These are phyloP conservation scores for Mnemiopsis leidyi DNA, from an alignment of 37 sponge, comb jelly and placozoan genomes.

Conservation along the genomic window DNA sequence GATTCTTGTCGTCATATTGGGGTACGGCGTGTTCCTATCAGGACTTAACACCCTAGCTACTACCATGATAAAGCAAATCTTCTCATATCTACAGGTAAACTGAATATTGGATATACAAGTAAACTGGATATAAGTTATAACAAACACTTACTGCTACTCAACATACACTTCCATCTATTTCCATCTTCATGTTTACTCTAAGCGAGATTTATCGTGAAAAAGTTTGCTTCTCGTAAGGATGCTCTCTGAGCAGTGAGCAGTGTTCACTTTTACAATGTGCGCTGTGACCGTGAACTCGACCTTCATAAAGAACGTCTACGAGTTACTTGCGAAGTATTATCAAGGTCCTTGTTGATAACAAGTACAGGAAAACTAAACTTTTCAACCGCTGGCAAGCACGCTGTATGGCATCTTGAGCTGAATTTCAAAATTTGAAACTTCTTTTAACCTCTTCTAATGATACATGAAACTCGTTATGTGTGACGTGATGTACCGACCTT, in stretches of 20 bases:
- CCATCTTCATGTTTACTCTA: too few relatives aligned
- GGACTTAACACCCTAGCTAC: slow-evolving; percentile 36
- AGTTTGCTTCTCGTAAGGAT: too few relatives aligned
- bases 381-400: neutral
- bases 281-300: neutral
- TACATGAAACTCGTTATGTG: too few relatives aligned
- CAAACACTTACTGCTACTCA: neutral
- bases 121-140: neutral
- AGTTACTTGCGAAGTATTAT: neutral
- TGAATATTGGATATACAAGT: neutral
- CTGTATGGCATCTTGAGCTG: too few relatives aligned
- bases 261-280: neutral
- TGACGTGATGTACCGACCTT: too few relatives aligned
- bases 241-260: neutral
- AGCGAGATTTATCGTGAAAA: too few relatives aligned
- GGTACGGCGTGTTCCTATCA: slow-evolving; percentile 35
- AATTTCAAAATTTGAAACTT: too few relatives aligned
- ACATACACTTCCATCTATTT: too few relatives aligned
- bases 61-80: slow-evolving; percentile 59
- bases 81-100: slow-evolving; percentile 31
- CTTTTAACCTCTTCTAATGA: too few relatives aligned
- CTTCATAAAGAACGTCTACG: neutral
- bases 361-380: neutral
- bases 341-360: neutral
- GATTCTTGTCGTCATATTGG: neutral